Base-by-base conservation (phyloP, 2,797 vertebrate species). In the Bufotes viridis region DNA sequence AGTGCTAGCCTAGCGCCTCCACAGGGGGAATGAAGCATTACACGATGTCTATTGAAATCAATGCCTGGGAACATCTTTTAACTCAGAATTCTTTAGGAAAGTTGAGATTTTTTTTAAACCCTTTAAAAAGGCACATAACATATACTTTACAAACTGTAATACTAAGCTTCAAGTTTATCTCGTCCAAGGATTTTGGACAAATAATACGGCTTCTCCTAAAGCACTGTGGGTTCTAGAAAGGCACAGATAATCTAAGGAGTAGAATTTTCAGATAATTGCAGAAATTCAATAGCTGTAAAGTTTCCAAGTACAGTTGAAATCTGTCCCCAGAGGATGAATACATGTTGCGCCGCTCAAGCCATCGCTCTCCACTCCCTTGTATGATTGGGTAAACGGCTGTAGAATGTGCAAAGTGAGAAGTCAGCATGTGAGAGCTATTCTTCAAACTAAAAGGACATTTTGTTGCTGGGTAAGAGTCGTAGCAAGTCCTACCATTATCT, bases 231-330 rank as follows among this genome's bases (percentile, higher is more conserved):
- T 74, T 49, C 72, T 22, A 51, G 3, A 49, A 42, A 74, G 72
- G 18, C 72, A 12, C 49, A 2, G 11, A 76, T 76, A 76, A 76
- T 76, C 49, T 51, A 12, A 11, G 7, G 15, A 79, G 34, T 7
- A 79, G 8, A 78, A 20, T 58, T 78, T 58, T 29, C 53, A 58
- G 78, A 79, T 79, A 55, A 58, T 79, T 79, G 12, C 26, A 58
- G 14, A 79, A 24, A 60, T 24, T 79, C 24, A 57, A 79, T 58
- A 29, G 55, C 55, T 79, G 78, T 58, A 57, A 29, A 29, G 24
- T 13, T 29, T 58, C 78, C 78, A 60, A 79, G 78, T 29, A 17
- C 57, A 26, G 24, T 26, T 26, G 53, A 79, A 78, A 58, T 79
- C 14, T 29, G n/a, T 29, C 78, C 78, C 55, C n/a, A 34, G 78